These are phyloP conservation scores for Metopolophium dirhodum DNA, from an alignment of 1,140 invertebrate genomes.

Conservation along the genomic window DNA sequence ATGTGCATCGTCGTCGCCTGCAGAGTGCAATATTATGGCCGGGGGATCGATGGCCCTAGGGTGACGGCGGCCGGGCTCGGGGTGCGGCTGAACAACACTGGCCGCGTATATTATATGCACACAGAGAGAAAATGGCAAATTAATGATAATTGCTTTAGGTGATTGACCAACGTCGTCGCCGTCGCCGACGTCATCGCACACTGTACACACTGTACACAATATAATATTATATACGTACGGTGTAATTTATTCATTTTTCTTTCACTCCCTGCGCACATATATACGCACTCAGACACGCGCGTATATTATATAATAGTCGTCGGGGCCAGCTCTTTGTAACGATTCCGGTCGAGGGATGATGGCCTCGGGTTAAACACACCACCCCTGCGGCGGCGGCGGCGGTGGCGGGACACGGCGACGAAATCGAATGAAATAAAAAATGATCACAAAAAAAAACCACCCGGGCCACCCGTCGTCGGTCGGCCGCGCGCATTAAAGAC, in stretches of 20 bases:
- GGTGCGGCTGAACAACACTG: background rate
- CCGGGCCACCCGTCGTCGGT: slow-evolving; percentile 7
- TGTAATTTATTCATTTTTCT: slow-evolving; percentile 50
- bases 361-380: slow-evolving; percentile 43
- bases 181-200: background rate
- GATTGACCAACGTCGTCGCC: slow-evolving; percentile 47
- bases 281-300: background rate
- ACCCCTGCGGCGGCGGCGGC: slow-evolving; percentile 8
- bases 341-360: background rate
- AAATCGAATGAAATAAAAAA: slow-evolving; percentile 41
- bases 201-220: background rate
- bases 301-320: background rate
- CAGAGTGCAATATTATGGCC: background rate
- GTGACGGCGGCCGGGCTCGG: background rate
- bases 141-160: slow-evolving; percentile 54
- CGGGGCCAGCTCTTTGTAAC: slow-evolving; percentile 35
- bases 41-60: slow-evolving; percentile 23
- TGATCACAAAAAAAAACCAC: background rate
- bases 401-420: background rate
- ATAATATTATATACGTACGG: background rate
- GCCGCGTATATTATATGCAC: too few relatives aligned
- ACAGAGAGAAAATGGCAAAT: slow-evolving; percentile 52
- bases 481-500: slow-evolving; percentile 29
- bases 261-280: background rate
- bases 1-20: background rate